A percentile compares a stretch with the other conserved stretches of the same genome.
Evolutionary conservation across 2,113 vertebrate species (phyloP).

Genomic region (Notarius lentiginosus): DNA sequence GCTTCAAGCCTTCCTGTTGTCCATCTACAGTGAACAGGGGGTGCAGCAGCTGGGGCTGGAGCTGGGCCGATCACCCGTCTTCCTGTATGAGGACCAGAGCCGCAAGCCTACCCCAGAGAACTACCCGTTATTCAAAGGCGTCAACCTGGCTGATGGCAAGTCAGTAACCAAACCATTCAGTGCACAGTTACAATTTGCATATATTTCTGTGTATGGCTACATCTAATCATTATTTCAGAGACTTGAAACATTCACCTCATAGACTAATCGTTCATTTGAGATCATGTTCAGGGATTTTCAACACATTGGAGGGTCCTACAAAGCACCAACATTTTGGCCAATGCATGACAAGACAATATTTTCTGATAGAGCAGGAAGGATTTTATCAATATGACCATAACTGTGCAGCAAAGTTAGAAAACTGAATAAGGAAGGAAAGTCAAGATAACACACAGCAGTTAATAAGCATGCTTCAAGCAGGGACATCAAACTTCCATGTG

Average conservation of each 20-base stretch:
- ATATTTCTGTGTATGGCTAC: neutral
- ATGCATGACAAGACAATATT: neutral
- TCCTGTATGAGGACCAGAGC: slow-evolving; percentile 86
- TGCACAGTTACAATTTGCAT: neutral
- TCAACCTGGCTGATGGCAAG: slow-evolving; percentile 90
- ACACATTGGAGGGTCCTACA: neutral
- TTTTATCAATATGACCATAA: neutral
- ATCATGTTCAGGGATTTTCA: neutral
- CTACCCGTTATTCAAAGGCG: slow-evolving; percentile 83
- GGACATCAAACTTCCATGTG: neutral
- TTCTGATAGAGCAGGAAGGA: neutral
- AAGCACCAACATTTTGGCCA: neutral
- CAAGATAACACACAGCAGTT: too few species aligned
- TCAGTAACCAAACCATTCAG: slow-evolving; percentile 75
- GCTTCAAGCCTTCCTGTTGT: slow-evolving; percentile 84
- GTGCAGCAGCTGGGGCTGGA: slow-evolving; percentile 85
- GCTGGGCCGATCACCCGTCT: slow-evolving; percentile 82
- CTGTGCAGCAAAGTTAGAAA: too few species aligned
- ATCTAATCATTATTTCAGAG: neutral
- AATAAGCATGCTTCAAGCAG: too few species aligned
- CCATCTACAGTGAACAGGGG: slow-evolving; percentile 84
- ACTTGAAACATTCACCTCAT: neutral
- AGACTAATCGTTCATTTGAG: neutral
- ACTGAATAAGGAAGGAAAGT: too few species aligned
- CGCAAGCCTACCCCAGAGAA: slow-evolving; percentile 81